phyloP scores from a whole-genome alignment of 2,888 invertebrate genomes.

The Deroplatys truncata region DNA sequence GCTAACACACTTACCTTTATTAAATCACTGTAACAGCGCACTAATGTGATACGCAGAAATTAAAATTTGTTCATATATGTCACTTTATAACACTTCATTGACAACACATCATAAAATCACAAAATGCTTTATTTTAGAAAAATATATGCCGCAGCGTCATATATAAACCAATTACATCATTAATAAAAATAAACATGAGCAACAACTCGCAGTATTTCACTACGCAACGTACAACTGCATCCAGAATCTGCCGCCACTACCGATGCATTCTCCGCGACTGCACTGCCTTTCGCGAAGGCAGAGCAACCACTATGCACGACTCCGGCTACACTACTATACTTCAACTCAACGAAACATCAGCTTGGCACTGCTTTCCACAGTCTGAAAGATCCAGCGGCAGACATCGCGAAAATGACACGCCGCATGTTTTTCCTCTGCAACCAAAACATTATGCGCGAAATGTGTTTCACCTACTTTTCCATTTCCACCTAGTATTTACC shows the following conservation, averaged over 20 bases:
- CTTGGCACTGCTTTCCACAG: not conserved
- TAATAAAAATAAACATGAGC: not conserved
- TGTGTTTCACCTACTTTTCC: slow-evolving; percentile 28
- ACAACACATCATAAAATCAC: not conserved
- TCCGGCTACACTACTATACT: not conserved
- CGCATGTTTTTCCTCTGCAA: not conserved
- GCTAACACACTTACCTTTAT: not conserved
- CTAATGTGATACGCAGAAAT: not conserved
- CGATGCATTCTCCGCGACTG: not conserved
- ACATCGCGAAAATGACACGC: not conserved
- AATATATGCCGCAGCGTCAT: not conserved
- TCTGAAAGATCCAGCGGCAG: not conserved
- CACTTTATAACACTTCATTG: not conserved
- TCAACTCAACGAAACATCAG: not conserved
- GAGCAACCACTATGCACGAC: not conserved
- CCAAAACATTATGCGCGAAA: not conserved
- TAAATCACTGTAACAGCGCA: not conserved
- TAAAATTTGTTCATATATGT: not conserved
- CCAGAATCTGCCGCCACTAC: not conserved
- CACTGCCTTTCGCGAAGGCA: slow-evolving; percentile 10
- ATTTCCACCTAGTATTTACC: slow-evolving; percentile 30
- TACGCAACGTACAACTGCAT: not conserved
- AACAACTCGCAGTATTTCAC: not conserved
- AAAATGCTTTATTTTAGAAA: not conserved
- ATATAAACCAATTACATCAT: not conserved